Evolutionary conservation across 1,140 invertebrate species (phyloP).

Genomic region (Listronotus oregonensis): DNA sequence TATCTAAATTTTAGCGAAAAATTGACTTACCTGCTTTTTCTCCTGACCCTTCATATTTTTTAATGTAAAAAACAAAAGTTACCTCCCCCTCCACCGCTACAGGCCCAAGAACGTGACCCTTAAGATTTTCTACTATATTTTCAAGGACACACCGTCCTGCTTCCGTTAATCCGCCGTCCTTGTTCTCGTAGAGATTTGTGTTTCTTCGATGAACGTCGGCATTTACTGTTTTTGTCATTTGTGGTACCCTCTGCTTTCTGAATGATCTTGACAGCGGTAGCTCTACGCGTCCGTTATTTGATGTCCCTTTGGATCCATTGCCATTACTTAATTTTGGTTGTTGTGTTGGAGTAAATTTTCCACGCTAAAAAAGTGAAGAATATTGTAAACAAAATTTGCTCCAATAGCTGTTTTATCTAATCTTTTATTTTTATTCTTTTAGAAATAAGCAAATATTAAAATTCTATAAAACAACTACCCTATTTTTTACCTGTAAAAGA

Average conservation of each 20-base stretch:
- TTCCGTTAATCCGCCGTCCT: slow-evolving; percentile 38
- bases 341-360: background rate
- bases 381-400: too few relatives aligned
- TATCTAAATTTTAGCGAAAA: too few relatives aligned
- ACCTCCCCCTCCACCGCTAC: slow-evolving; percentile 27
- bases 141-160: slow-evolving; percentile 32
- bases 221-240: background rate
- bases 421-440: too few relatives aligned
- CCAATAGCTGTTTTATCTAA: too few relatives aligned
- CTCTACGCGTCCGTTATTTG: background rate
- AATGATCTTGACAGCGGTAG: slow-evolving; percentile 3
- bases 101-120: slow-evolving; percentile 30
- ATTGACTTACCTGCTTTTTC: too few relatives aligned
- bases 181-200: slow-evolving; percentile 37
- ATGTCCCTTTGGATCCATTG: background rate
- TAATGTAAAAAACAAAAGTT: too few relatives aligned
- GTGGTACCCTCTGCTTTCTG: slow-evolving; percentile 4
- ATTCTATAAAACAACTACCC: background rate
- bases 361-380: background rate
- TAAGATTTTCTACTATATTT: slow-evolving; percentile 36
- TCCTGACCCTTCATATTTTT: too few relatives aligned
- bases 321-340: background rate
- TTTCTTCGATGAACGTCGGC: background rate
- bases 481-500: slow-evolving; percentile 27
- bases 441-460: background rate